These are phyloP conservation scores for Halocynthia roretzi DNA, from an alignment of 23 tunicate genomes.

Conservation along the genomic window DNA sequence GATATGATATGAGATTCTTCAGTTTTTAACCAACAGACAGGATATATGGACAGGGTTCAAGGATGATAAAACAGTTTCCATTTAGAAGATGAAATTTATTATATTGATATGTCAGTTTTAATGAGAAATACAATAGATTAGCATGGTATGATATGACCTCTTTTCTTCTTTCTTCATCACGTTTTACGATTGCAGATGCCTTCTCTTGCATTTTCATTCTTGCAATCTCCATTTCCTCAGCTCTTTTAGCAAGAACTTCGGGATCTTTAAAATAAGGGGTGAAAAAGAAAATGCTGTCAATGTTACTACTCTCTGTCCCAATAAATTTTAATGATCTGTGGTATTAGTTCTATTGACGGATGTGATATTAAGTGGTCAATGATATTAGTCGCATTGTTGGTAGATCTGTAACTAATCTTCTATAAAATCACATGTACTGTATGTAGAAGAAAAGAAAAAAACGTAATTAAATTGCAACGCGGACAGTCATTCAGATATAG, in stretches of 20 bases:
- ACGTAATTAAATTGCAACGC: too few species aligned
- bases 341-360: too few species aligned
- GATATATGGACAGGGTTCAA: background rate
- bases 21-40: background rate
- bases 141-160: background rate
- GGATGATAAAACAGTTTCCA: background rate
- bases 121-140: background rate
- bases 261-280: constrained; percentile 14
- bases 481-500: too few species aligned
- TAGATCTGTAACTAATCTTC: too few species aligned
- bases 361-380: too few species aligned
- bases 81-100: too few species aligned
- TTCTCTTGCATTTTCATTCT: constrained; percentile 20
- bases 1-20: too few species aligned
- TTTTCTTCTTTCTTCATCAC: constrained; percentile 13
- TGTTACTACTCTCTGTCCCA: background rate
- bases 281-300: background rate
- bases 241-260: constrained; percentile 21
- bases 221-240: constrained; percentile 15
- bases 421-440: too few species aligned
- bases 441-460: too few species aligned
- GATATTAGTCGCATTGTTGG: too few species aligned
- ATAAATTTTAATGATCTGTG: background rate
- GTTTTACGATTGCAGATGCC: constrained; percentile 15
- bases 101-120: too few species aligned